A percentile compares a stretch with the other conserved stretches of the same genome.
Evolutionary conservation across 2,888 invertebrate species (phyloP).

Genomic region (Leptinotarsa haldemani): DNA sequence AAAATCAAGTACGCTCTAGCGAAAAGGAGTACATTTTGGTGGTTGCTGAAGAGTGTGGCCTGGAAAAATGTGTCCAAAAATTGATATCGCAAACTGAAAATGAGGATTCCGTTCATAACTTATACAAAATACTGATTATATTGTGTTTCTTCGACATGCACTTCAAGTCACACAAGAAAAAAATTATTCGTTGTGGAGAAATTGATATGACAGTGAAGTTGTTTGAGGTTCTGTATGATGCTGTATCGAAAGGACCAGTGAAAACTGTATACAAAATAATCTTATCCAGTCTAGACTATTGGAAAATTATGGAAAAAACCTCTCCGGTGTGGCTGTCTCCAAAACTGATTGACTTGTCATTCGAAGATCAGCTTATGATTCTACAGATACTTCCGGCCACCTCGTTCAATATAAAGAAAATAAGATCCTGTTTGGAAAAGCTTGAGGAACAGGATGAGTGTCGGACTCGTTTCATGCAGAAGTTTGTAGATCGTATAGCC

Average conservation of each 20-base stretch:
- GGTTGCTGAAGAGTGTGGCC: constrained; percentile 62
- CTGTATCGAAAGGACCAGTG: constrained; percentile 50
- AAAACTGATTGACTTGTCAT: constrained; percentile 39
- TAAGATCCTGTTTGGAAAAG: constrained; percentile 40
- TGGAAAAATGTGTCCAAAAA: constrained; percentile 64
- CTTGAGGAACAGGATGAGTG: constrained; percentile 64
- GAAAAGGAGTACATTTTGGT: constrained; percentile 60
- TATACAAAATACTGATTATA: constrained; percentile 65
- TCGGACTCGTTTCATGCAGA: constrained; percentile 72
- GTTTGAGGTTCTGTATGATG: constrained; percentile 27
- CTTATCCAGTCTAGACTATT: constrained; percentile 62
- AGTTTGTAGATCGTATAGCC: constrained; percentile 73
- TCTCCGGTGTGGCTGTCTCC: constrained; percentile 43
- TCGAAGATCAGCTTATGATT: constrained; percentile 73
- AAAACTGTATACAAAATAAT: constrained; percentile 62
- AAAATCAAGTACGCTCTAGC: constrained; percentile 63
- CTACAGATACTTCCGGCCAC: constrained; percentile 75
- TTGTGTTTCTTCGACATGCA: constrained; percentile 42
- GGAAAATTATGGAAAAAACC: constrained; percentile 57
- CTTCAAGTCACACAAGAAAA: constrained; percentile 24
- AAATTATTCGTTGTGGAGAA: neutral
- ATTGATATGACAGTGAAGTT: constrained; percentile 12
- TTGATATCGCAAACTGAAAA: constrained; percentile 65
- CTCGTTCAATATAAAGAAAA: constrained; percentile 34
- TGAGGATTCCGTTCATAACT: constrained; percentile 65